phyloP scores from a whole-genome alignment of 2,888 invertebrate genomes.

The Athalia rosae region DNA sequence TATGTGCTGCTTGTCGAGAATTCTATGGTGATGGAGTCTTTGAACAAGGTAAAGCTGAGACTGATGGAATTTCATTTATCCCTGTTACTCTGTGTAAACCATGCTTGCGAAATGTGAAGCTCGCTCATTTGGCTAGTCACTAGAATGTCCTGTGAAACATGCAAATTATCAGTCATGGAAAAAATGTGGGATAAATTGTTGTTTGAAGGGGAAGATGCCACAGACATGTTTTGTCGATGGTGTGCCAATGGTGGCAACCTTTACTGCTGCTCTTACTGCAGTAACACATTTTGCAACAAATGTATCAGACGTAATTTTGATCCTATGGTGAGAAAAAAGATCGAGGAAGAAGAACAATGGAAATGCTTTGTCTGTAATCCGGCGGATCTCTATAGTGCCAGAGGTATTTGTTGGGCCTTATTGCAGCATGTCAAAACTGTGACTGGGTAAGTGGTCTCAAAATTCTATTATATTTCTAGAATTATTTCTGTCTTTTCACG shows the following conservation, averaged over 20 bases:
- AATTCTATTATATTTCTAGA: not conserved
- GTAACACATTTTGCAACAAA: slow-evolving; percentile 77
- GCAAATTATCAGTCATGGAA: not conserved
- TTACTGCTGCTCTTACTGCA: slow-evolving; percentile 85
- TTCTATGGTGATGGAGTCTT: slow-evolving; percentile 89
- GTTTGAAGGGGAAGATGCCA: slow-evolving; percentile 82
- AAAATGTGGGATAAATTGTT: not conserved
- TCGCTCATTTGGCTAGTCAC: too few relatives aligned
- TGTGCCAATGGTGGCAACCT: slow-evolving; percentile 88
- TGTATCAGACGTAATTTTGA: slow-evolving; percentile 86
- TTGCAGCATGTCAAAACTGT: slow-evolving; percentile 76
- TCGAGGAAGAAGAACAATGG: slow-evolving; percentile 87
- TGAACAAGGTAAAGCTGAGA: slow-evolving; percentile 77
- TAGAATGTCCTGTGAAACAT: too few relatives aligned
- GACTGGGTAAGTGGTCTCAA: slow-evolving; percentile 58
- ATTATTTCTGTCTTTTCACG: not conserved
- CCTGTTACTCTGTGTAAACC: not conserved
- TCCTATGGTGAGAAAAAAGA: slow-evolving; percentile 79
- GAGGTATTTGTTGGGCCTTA: slow-evolving; percentile 84
- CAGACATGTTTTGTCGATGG: slow-evolving; percentile 89
- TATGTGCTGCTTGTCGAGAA: slow-evolving; percentile 83
- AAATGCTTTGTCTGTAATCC: slow-evolving; percentile 86
- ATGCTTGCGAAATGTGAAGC: not conserved
- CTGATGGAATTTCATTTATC: not conserved
- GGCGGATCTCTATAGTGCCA: slow-evolving; percentile 79